Evolutionary conservation across 2,888 invertebrate species (phyloP).

Genomic region (Dynastes grantii): DNA sequence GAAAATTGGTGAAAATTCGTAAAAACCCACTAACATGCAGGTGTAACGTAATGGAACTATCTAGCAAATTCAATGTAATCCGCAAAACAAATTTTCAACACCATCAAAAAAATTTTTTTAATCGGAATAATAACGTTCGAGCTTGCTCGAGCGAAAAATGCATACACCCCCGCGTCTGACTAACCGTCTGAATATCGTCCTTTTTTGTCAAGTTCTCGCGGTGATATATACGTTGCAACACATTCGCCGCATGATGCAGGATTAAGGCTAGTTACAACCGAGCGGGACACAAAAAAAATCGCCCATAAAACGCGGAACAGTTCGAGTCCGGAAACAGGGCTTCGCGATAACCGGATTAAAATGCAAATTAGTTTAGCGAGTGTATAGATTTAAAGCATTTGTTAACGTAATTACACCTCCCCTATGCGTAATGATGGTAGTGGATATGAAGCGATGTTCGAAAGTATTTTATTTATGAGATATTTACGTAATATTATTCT

Average conservation of each 20-base stretch:
- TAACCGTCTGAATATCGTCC: not conserved
- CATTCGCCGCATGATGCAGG: constrained; percentile 14
- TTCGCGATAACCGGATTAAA: constrained; percentile 24
- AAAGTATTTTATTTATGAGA: constrained; percentile 17
- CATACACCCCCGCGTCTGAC: not conserved
- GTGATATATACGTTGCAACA: constrained; percentile 21
- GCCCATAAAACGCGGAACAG: not conserved
- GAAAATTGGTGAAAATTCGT: no score
- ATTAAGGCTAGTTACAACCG: constrained; percentile 16
- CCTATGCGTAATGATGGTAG: not conserved
- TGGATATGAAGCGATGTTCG: not conserved
- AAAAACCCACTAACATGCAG: no score
- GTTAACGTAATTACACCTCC: constrained; percentile 15
- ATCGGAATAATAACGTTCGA: no score
- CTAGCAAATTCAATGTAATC: not conserved
- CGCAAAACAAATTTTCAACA: not conserved
- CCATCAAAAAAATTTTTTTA: not conserved
- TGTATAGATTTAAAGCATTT: constrained; percentile 25
- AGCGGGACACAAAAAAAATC: not conserved
- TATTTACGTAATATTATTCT: not conserved
- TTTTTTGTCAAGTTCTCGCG: not conserved
- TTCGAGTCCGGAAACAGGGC: constrained; percentile 7
- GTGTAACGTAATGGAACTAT: no score
- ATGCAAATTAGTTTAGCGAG: constrained; percentile 25
- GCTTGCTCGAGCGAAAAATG: not conserved